These are phyloP conservation scores for Drosophila hawaiiensis DNA, from an alignment of 2,888 invertebrate species.

Conservation along the genomic window DNA sequence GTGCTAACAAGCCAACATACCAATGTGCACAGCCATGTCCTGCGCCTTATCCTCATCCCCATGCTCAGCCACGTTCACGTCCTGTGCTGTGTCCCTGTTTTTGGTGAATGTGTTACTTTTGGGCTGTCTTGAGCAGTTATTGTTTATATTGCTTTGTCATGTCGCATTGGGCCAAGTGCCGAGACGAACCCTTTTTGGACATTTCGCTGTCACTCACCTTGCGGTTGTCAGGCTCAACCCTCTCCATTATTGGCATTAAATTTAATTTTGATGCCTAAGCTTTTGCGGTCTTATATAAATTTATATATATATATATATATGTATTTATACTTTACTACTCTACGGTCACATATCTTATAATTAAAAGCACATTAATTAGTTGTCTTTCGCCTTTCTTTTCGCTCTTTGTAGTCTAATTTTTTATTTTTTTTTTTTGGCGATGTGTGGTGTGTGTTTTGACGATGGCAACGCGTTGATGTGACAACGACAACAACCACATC, in stretches of 20 bases:
- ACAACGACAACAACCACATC: conserved; percentile 76
- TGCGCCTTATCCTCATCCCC: neutral
- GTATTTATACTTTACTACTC: conserved; percentile 18
- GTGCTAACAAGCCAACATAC: conserved; percentile 73
- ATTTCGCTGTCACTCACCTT: conserved; percentile 65
- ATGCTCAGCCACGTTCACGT: neutral
- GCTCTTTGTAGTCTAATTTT: conserved; percentile 35
- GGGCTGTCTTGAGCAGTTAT: conserved; percentile 79
- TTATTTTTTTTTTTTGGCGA: conserved; percentile 29
- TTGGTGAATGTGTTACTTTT: conserved; percentile 74
- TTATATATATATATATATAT: neutral
- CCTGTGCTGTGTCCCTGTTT: conserved; percentile 24
- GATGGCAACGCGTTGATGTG: conserved; percentile 82
- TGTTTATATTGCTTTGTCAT: conserved; percentile 70
- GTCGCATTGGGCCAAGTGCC: conserved; percentile 57
- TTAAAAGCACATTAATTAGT: conserved; percentile 79
- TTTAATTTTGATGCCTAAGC: conserved; percentile 64
- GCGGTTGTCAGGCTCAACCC: conserved; percentile 55
- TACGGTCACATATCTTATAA: conserved; percentile 60
- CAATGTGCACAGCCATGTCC: conserved; percentile 31
- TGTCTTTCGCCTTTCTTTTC: conserved; percentile 11
- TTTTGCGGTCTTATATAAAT: conserved; percentile 61
- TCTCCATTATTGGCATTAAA: conserved; percentile 5
- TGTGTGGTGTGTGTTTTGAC: conserved; percentile 48
- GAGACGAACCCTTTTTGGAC: conserved; percentile 52